phyloP scores from a whole-genome alignment of 2,888 invertebrate genomes.

The Acronicta aceris region DNA sequence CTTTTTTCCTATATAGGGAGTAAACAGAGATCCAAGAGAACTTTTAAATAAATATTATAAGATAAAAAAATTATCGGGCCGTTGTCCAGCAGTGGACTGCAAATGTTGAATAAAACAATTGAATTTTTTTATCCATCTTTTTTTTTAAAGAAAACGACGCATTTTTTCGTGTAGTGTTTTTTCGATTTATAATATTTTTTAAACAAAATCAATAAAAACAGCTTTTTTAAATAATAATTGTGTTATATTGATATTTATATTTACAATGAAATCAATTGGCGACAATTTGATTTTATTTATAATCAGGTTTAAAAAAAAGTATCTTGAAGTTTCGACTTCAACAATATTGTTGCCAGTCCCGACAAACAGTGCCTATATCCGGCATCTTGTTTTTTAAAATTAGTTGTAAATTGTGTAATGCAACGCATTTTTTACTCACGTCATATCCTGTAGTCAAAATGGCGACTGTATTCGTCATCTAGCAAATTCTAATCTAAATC shows the following conservation, averaged over 20 bases:
- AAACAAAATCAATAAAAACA: slow-evolving; percentile 46
- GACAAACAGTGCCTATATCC: neutral
- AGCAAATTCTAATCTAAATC: slow-evolving; percentile 21
- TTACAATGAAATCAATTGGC: slow-evolving; percentile 45
- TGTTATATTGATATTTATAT: slow-evolving; percentile 55
- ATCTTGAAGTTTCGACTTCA: slow-evolving; percentile 30
- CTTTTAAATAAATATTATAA: no score
- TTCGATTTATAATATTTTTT: slow-evolving; percentile 6
- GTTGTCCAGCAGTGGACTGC: no score
- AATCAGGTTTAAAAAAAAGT: slow-evolving; percentile 43
- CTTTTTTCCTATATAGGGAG: no score
- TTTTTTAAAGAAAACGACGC: neutral
- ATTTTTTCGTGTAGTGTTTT: slow-evolving; percentile 8
- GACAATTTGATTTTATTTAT: slow-evolving; percentile 58
- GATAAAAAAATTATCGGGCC: no score
- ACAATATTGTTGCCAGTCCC: slow-evolving; percentile 13
- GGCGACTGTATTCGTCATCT: slow-evolving; percentile 17
- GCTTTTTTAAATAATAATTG: slow-evolving; percentile 33
- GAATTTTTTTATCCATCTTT: neutral
- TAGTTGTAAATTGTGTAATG: slow-evolving; percentile 16
- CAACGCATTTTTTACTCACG: slow-evolving; percentile 31
- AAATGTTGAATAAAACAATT: no score
- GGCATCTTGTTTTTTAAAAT: neutral
- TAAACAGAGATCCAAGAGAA: no score
- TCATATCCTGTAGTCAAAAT: slow-evolving; percentile 31